Evolutionary conservation across 1,140 invertebrate genomes (phyloP), one percentile per base, ranked within the genome.

Genomic region (Phthorimaea operculella): DNA sequence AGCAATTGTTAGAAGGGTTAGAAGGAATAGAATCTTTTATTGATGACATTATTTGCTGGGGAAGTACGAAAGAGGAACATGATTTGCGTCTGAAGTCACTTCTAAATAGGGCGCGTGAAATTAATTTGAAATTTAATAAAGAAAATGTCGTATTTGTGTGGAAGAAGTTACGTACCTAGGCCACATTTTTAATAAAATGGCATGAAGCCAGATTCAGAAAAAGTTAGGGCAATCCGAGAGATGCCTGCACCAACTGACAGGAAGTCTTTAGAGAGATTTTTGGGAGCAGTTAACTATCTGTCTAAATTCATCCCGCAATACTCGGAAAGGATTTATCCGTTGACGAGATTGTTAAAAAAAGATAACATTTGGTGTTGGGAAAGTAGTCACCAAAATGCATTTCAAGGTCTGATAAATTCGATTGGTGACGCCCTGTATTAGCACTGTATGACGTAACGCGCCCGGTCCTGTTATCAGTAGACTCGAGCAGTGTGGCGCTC

Each of bases 1-100:
- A 33, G 11, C 48, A 50, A 50, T 16, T 47, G 45, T 18, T 47
- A 47, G 54, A 56, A 51, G 39, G 11, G 51, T 36, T 59, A 17
- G 59, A 62, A 12, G 62, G 62, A 8, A 54, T 62, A n/a, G 54
- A 62, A 14, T 56, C 48, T 28, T 67, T 62, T 47, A 66, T 79
- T 16, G 77, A 85, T 54, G 81, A 83, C 54, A 62, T 84, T 18
- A 60, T 84, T 4, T 52, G 74, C 10, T 72, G 60, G 59, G 76
- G 70, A 10, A 60, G 45, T 55, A 63, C 52, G 17, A 54, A 51
- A 33, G 21, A 54, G 39, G 63, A 72, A 42, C 74, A 74, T 52
- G 64, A 74, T 57, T 1, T 48, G 39, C 51, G 58, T 39, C 36
- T 74, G 10, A 57, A 58, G 33, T 15, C 49, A 44, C 42, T 74